Evolutionary conservation across 64 coral and sea anemone genomes (phyloP).

Genomic region (Orbicella faveolata): DNA sequence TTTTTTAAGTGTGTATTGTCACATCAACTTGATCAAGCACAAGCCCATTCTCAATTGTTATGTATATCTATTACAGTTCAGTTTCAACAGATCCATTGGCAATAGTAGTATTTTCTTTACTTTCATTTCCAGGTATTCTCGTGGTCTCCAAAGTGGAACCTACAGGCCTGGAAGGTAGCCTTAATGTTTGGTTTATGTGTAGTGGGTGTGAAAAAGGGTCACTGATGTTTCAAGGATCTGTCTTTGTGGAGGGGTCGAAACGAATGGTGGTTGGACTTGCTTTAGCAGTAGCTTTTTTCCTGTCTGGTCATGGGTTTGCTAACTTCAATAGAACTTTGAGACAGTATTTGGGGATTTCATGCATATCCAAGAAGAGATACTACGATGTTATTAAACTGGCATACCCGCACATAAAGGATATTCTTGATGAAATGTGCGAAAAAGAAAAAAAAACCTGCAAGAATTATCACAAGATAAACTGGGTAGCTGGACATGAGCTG

Average conservation of each 20-base stretch:
- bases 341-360: not conserved
- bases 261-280: not conserved
- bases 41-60: no score
- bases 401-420: not conserved
- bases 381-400: not conserved
- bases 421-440: not conserved
- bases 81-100: no score
- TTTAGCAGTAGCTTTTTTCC: not conserved
- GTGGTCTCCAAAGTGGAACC: no score
- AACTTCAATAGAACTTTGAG: not conserved
- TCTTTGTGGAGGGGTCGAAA: not conserved
- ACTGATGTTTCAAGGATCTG: not conserved
- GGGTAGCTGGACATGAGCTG: constrained; percentile 34
- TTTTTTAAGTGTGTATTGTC: no score
- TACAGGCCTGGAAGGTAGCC: no score
- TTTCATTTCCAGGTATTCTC: no score
- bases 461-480: not conserved
- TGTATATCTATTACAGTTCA: no score
- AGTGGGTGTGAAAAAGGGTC: no score
- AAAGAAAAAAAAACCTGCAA: not conserved
- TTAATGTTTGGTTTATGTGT: not conserved
- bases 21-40: no score
- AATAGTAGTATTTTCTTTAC: no score
- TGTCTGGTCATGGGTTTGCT: not conserved
- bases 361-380: not conserved